These are phyloP conservation scores for Prostheceraeus crozeri DNA, from an alignment of 2,888 invertebrate species.

Conservation along the genomic window DNA sequence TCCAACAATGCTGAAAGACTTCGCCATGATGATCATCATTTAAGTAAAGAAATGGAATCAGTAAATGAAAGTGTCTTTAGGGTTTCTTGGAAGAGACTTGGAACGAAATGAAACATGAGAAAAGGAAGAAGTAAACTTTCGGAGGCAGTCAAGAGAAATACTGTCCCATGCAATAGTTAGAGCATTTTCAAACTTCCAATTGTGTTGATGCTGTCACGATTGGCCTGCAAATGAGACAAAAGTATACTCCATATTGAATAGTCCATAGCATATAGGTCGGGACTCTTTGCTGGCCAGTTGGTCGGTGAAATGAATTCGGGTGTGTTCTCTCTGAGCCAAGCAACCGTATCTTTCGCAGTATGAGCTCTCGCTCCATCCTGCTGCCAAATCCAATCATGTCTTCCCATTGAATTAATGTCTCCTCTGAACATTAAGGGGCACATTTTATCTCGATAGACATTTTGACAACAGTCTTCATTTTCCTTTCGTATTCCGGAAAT, in stretches of 20 bases:
- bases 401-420: not conserved
- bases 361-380: constrained; percentile 10
- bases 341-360: not conserved
- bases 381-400: constrained; percentile 8
- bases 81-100: too few relatives aligned
- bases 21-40: too few relatives aligned
- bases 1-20: too few relatives aligned
- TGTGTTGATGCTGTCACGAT: constrained; percentile 12
- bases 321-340: constrained; percentile 22
- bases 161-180: too few relatives aligned
- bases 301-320: constrained; percentile 3
- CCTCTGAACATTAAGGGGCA: constrained; percentile 8
- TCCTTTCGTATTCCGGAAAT: constrained; percentile 4
- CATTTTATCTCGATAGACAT: constrained; percentile 15
- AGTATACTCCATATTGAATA: constrained; percentile 15
- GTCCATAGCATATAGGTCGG: constrained; percentile 19
- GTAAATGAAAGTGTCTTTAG: too few relatives aligned
- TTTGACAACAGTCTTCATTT: constrained; percentile 2
- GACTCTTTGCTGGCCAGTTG: constrained; percentile 3
- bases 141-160: too few relatives aligned
- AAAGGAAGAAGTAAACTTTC: too few relatives aligned
- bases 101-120: too few relatives aligned
- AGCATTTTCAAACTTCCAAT: constrained; percentile 26
- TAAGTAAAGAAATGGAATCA: too few relatives aligned
- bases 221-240: constrained; percentile 17